A percentile compares a stretch with the other conserved stretches of the same genome.
These are phyloP conservation scores for Apamea crenata DNA, from an alignment of 2,888 invertebrate genomes.

Conservation along the genomic window DNA sequence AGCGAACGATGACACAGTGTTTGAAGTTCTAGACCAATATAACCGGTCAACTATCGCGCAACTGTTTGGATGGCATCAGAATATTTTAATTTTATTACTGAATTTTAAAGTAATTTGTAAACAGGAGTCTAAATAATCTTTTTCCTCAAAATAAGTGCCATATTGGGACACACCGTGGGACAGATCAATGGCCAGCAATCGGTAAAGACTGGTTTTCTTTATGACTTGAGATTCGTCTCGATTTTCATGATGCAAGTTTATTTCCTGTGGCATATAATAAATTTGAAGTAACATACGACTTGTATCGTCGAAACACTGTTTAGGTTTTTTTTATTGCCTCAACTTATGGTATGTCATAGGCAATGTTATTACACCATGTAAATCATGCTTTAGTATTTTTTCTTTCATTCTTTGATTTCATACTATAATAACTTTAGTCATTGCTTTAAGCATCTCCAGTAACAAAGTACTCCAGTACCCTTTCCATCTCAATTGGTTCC, in stretches of 20 bases:
- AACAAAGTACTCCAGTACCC: conserved; percentile 18
- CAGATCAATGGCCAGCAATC: not conserved
- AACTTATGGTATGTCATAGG: not conserved
- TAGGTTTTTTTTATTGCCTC: not conserved
- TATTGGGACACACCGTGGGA: not conserved
- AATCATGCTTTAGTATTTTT: not conserved
- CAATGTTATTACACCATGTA: not conserved
- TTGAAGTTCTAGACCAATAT: not conserved
- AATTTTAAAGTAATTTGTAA: not conserved
- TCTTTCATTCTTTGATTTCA: not conserved
- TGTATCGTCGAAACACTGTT: not conserved
- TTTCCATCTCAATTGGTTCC: conserved; percentile 49
- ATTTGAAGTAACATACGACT: not conserved
- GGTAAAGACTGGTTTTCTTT: not conserved
- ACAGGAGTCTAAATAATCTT: not conserved
- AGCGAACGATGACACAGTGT: not conserved
- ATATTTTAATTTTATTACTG: not conserved
- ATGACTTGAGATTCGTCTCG: not conserved
- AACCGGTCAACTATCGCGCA: not conserved
- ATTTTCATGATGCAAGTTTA: not conserved
- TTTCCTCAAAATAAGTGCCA: not conserved
- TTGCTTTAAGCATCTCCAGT: not conserved
- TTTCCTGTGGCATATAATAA: not conserved
- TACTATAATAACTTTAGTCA: not conserved
- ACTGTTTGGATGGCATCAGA: not conserved